Evolutionary conservation across 2,113 vertebrate genomes (phyloP).

Genomic region (Theristicus caerulescens): DNA sequence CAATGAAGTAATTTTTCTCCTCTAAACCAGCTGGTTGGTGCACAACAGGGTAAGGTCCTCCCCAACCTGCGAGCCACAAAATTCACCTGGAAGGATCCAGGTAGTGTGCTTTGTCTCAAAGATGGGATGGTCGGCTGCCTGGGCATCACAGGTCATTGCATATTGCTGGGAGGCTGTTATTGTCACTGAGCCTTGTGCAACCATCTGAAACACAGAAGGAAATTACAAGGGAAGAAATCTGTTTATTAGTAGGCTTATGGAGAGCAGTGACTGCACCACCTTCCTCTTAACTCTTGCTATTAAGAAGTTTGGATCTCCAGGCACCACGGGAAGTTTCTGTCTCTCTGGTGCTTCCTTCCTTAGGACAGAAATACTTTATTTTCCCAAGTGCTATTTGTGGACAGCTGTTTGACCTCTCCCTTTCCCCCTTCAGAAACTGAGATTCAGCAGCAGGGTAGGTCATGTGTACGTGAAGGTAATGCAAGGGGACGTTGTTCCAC

Average conservation of each 20-base stretch:
- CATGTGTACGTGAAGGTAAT: neutral
- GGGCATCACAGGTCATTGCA: neutral
- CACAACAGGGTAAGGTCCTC: neutral
- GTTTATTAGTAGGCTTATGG: neutral
- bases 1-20: neutral
- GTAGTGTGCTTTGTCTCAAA: neutral
- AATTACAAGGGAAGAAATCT: neutral
- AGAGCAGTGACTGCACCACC: neutral
- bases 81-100: neutral
- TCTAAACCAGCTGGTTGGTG: neutral
- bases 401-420: neutral
- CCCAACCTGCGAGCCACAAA: neutral
- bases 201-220: neutral
- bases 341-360: neutral
- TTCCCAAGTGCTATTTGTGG: neutral
- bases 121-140: neutral
- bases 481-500: rapidly evolving
- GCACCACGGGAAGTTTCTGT: neutral
- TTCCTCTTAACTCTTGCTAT: neutral
- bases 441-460: neutral
- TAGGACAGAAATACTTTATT: neutral
- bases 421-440: neutral
- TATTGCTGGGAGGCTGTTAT: neutral
- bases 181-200: neutral
- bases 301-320: neutral